Percentiles rank a stretch among this genome's conserved stretches.
These are phyloP conservation scores for Drosophila asahinai DNA, from an alignment of 1,140 invertebrate species.

Conservation along the genomic window DNA sequence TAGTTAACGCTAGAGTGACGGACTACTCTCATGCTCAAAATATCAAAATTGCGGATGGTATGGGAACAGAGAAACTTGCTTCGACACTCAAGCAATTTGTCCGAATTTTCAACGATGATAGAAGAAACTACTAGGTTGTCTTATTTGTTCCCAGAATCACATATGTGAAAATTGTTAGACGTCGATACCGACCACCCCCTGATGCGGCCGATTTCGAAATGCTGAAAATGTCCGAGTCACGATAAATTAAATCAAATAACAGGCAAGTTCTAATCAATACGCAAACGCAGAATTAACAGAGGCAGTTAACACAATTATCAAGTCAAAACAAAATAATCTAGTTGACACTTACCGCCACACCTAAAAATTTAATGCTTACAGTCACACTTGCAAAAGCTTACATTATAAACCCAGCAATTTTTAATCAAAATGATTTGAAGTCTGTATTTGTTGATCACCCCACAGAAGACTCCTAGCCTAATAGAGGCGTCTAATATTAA, in stretches of 20 bases:
- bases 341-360: conserved; percentile 4
- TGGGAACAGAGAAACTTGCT: conserved; percentile 17
- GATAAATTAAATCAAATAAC: background rate
- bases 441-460: conserved; percentile 13
- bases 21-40: background rate
- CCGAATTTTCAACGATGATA: conserved; percentile 6
- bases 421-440: conserved; percentile 17
- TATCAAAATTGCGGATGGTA: conserved; percentile 4
- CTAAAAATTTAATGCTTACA: conserved; percentile 22
- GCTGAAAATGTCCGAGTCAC: conserved; percentile 2
- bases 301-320: conserved; percentile 5
- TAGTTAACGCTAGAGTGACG: conserved; percentile 11
- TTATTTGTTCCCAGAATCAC: conserved; percentile 18
- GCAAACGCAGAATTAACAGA: conserved; percentile 3
- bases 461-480: conserved; percentile 14
- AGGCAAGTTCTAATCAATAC: conserved; percentile 12
- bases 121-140: conserved; percentile 19
- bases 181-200: conserved; percentile 3
- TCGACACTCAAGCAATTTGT: conserved; percentile 12
- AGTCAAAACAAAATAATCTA: conserved; percentile 3
- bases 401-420: conserved; percentile 10
- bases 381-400: conserved; percentile 22
- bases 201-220: conserved; percentile 5
- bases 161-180: conserved; percentile 20
- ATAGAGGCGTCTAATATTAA: conserved; percentile 32